phyloP scores from a whole-genome alignment of 2,113 vertebrate genomes.

The Triplophysa siluroides region DNA sequence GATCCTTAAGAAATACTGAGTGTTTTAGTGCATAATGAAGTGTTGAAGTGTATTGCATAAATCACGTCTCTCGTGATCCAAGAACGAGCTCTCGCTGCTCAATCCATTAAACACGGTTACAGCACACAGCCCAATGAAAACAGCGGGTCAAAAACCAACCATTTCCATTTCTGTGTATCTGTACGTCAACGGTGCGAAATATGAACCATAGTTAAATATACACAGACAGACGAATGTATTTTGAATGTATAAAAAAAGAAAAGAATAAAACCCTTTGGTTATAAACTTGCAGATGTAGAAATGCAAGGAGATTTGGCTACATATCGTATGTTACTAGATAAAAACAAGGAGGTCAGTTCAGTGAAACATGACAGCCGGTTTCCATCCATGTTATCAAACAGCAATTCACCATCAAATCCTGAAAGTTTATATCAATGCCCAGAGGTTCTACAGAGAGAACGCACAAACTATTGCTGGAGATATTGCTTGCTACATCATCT shows the following conservation, averaged over 20 bases:
- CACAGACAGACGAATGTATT: too few species aligned
- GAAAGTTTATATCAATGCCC: slow-evolving; percentile 42
- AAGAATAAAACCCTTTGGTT: slow-evolving; percentile 54
- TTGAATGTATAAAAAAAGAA: not conserved
- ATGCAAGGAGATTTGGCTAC: slow-evolving; percentile 54
- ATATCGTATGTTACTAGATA: slow-evolving; percentile 10
- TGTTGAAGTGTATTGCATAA: slow-evolving; percentile 41
- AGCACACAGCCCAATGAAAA: not conserved
- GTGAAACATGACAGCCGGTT: not conserved
- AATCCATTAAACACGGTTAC: not conserved
- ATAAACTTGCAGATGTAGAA: slow-evolving; percentile 40
- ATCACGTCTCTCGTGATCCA: not conserved
- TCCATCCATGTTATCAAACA: slow-evolving; percentile 3
- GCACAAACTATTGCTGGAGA: slow-evolving; percentile 55
- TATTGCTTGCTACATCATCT: slow-evolving; percentile 62
- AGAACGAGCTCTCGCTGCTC: not conserved
- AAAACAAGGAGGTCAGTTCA: not conserved
- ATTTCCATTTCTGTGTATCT: not conserved
- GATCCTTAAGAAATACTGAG: slow-evolving; percentile 23
- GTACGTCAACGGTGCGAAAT: not conserved
- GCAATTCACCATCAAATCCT: slow-evolving; percentile 20
- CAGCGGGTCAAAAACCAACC: not conserved
- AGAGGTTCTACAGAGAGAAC: slow-evolving; percentile 42
- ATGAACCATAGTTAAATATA: too few species aligned
- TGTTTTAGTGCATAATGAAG: slow-evolving; percentile 16